Conservation (phyloP, 2,888 invertebrate species). For the Leptura quadrifasciata region DNA sequence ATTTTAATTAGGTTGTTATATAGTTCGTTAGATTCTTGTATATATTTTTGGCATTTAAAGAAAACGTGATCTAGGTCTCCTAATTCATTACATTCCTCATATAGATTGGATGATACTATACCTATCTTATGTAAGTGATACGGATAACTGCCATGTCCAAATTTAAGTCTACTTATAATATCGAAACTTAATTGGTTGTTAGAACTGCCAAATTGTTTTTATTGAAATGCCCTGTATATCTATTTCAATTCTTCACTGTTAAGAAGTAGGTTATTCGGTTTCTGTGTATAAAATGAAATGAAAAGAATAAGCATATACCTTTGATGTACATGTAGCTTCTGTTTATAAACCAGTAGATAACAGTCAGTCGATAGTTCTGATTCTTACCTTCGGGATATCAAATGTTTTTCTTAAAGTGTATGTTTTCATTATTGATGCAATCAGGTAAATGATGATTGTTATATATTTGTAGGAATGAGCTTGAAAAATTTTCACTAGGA, state of each 20-base stretch:
- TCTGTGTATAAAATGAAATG: not conserved
- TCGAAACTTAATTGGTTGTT: no score
- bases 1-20: no score
- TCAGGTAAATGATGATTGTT: conserved; percentile 14
- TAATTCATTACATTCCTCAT: no score
- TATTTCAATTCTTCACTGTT: not conserved
- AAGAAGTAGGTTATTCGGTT: not conserved
- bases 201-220: no score
- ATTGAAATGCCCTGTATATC: no score
- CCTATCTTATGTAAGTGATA: no score
- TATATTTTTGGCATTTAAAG: no score
- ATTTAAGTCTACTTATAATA: no score
- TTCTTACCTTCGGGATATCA: conserved; percentile 8
- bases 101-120: no score
- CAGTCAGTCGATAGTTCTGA: conserved; percentile 8
- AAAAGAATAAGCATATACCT: not conserved
- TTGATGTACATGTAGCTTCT: not conserved
- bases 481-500: not conserved
- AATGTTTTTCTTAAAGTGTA: not conserved
- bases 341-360: not conserved
- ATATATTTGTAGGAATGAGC: not conserved
- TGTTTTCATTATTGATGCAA: not conserved
- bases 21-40: no score
- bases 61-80: no score
- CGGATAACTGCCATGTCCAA: no score